Percentiles rank a stretch among this genome's conserved stretches.
These are phyloP conservation scores for Bombus picipes DNA, from an alignment of 1,140 invertebrate genomes.

Conservation along the genomic window DNA sequence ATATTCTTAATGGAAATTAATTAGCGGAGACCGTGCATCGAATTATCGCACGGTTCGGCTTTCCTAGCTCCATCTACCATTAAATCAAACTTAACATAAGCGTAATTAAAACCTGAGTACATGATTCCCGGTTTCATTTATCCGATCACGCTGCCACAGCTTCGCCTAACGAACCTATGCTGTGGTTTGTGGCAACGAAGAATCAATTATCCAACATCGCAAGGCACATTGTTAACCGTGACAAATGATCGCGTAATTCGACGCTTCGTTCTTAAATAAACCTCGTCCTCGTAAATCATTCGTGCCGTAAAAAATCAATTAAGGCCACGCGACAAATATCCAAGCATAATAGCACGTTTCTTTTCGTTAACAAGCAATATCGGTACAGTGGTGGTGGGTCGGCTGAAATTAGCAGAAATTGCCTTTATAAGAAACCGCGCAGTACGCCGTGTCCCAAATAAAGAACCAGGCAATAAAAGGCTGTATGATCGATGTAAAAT, in stretches of 20 bases:
- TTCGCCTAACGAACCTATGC: not conserved
- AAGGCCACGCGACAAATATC: not conserved
- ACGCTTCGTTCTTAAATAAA: too few relatives aligned
- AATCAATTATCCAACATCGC: not conserved
- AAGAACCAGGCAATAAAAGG: too few relatives aligned
- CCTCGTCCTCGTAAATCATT: not conserved
- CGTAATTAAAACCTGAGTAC: not conserved
- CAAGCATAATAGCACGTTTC: not conserved
- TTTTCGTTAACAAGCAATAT: too few relatives aligned
- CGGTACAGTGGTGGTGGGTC: too few relatives aligned
- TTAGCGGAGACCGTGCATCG: not conserved
- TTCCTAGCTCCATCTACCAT: not conserved
- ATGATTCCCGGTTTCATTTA: not conserved
- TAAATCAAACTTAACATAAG: not conserved
- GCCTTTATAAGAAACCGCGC: too few relatives aligned
- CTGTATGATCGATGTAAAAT: too few relatives aligned
- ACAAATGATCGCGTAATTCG: not conserved
- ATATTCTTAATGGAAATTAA: not conserved
- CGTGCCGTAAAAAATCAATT: not conserved
- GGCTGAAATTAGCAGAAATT: too few relatives aligned
- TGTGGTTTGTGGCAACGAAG: slow-evolving; percentile 2
- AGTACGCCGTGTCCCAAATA: too few relatives aligned
- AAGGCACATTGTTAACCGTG: not conserved
- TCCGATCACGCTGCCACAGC: too few relatives aligned
- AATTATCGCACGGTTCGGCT: not conserved